Conservation (phyloP, 2,888 invertebrate species). For the Pyrocoelia pectoralis region DNA sequence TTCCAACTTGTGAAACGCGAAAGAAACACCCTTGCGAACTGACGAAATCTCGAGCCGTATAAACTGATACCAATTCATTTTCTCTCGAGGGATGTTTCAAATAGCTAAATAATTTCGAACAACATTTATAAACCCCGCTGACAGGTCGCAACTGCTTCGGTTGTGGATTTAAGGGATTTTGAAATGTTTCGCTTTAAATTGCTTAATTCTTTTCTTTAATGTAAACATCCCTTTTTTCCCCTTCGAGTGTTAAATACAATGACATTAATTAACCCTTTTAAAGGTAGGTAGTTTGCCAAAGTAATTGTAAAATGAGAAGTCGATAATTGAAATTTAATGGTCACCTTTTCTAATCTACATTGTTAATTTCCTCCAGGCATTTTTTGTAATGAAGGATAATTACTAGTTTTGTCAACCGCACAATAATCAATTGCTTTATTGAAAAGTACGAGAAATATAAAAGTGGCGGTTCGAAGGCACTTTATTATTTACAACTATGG, state of each 20-base stretch:
- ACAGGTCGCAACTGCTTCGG: constrained; percentile 26
- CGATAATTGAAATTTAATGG: not conserved
- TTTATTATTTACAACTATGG: too few species aligned
- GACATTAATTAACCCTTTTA: not conserved
- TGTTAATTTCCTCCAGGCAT: too few species aligned
- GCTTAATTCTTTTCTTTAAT: not conserved
- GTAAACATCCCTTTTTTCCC: not conserved
- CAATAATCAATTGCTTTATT: too few species aligned
- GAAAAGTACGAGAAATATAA: too few species aligned
- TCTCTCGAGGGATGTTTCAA: constrained; percentile 38
- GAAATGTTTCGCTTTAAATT: constrained; percentile 6
- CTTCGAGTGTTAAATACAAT: not conserved
- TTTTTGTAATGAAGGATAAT: too few species aligned
- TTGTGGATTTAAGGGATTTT: constrained; percentile 9
- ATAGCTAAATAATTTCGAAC: constrained; percentile 41
- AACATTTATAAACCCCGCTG: constrained; percentile 38
- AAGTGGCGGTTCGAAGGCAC: too few species aligned
- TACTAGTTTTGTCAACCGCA: too few species aligned
- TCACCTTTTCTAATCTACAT: not conserved
- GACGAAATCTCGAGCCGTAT: constrained; percentile 24
- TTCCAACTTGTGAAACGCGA: constrained; percentile 20
- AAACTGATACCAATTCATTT: constrained; percentile 31
- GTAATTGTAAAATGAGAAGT: not conserved
- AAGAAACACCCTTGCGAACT: constrained; percentile 20
- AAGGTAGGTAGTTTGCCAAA: not conserved